Conservation (phyloP, 2,113 vertebrate genomes). For the Rhegmatorhina hoffmannsi region DNA sequence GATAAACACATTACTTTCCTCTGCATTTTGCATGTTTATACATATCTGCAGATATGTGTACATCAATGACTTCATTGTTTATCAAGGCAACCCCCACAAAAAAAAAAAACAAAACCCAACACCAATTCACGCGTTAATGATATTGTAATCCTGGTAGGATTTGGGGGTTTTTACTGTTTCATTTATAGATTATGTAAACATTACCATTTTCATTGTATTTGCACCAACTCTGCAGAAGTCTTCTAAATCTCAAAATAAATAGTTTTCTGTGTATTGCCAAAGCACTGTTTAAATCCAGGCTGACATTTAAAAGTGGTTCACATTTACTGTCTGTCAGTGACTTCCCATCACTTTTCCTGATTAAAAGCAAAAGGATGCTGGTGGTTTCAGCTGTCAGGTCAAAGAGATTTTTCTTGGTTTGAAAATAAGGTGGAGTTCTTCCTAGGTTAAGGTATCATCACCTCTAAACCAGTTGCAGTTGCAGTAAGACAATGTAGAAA, state of each 20-base stretch:
- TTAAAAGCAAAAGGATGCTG: slow-evolving; percentile 1
- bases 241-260: not conserved
- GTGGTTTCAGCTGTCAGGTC: not conserved
- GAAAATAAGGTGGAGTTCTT: not conserved
- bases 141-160: not conserved
- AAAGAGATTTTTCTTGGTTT: not conserved
- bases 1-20: slow-evolving; percentile 1
- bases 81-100: not conserved
- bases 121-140: not conserved
- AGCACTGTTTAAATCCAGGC: not conserved
- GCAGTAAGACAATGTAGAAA: not conserved
- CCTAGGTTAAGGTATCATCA: not conserved
- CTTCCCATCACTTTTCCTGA: slow-evolving; percentile 22
- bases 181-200: slow-evolving; percentile 25
- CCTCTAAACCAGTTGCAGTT: not conserved
- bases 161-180: slow-evolving; percentile 5
- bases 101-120: not conserved
- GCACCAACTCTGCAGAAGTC: not conserved
- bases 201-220: slow-evolving; percentile 39
- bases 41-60: not conserved
- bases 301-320: not conserved
- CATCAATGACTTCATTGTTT: slow-evolving; percentile 27
- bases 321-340: not conserved
- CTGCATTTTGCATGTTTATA: not conserved
- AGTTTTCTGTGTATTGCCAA: not conserved